Evolutionary conservation across 2,113 vertebrate species (phyloP).

Genomic region (Triplophysa dalaica): DNA sequence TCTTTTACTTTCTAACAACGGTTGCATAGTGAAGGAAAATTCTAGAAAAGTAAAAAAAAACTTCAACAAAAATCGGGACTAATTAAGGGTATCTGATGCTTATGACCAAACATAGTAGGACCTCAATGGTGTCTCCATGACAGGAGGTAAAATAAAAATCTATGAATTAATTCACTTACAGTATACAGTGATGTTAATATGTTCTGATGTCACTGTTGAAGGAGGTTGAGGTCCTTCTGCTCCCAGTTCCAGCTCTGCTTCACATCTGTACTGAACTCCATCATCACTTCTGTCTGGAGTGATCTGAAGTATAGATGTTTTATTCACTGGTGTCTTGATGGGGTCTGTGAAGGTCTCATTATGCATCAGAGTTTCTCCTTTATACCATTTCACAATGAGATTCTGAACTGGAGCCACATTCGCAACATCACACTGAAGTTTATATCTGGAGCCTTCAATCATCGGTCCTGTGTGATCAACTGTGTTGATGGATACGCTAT

Average conservation of each 20-base stretch:
- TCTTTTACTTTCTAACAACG: too few species aligned
- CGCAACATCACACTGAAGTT: constrained; percentile 68
- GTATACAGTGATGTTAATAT: constrained; percentile 59
- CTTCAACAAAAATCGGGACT: too few species aligned
- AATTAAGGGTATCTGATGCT: too few species aligned
- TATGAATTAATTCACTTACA: constrained; percentile 31
- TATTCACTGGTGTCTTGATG: not conserved
- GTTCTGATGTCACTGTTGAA: not conserved
- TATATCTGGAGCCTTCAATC: constrained; percentile 49
- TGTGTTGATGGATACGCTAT: constrained; percentile 55
- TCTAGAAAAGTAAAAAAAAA: too few species aligned
- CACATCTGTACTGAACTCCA: constrained; percentile 60
- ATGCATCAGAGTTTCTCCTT: not conserved
- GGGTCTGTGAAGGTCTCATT: not conserved
- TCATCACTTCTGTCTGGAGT: constrained; percentile 42
- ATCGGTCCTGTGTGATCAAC: constrained; percentile 13
- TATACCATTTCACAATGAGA: constrained; percentile 64
- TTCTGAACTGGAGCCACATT: constrained; percentile 57
- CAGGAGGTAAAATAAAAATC: not conserved
- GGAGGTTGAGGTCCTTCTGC: not conserved
- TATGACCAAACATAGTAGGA: too few species aligned
- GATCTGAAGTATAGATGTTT: constrained; percentile 33
- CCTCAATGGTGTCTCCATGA: too few species aligned
- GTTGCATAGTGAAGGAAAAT: too few species aligned
- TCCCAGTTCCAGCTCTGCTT: constrained; percentile 55